phyloP scores from a whole-genome alignment of 2,113 vertebrate species.

The Acinonyx jubatus region DNA sequence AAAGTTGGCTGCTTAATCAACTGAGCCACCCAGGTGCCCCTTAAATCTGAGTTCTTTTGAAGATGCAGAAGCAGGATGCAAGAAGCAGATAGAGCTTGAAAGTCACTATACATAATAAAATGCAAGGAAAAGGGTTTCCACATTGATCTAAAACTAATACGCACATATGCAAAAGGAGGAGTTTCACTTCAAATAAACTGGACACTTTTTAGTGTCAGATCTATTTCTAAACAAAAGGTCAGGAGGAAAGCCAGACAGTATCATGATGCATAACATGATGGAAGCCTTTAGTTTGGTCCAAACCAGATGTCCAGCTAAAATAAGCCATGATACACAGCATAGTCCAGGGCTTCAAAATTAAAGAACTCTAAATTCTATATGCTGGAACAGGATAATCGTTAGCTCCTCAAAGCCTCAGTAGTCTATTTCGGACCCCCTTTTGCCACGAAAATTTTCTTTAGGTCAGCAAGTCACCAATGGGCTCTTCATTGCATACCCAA shows the following conservation, averaged over 20 bases:
- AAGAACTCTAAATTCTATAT: background rate
- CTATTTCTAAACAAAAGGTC: constrained; percentile 41
- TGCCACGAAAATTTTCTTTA: constrained; percentile 25
- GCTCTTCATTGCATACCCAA: background rate
- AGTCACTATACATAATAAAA: background rate
- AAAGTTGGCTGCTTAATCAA: too few species aligned
- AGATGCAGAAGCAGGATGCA: background rate
- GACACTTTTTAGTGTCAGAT: background rate
- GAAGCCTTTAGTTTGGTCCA: background rate
- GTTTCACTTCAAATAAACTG: background rate
- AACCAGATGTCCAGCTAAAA: constrained; percentile 16
- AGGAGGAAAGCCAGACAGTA: background rate
- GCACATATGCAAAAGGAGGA: background rate
- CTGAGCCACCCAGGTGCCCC: too few species aligned
- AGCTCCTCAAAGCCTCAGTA: background rate
- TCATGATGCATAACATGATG: background rate
- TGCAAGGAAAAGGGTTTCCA: background rate
- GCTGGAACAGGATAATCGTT: background rate
- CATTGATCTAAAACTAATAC: background rate
- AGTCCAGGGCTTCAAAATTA: background rate
- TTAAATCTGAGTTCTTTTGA: background rate
- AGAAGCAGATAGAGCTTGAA: background rate
- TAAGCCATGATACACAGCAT: background rate
- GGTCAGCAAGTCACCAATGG: background rate
- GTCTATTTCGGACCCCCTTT: background rate